Evolutionary conservation across 1,140 invertebrate genomes (phyloP), one percentile per base, ranked within the genome.

Genomic region (Calliopsis andreniformis): DNA sequence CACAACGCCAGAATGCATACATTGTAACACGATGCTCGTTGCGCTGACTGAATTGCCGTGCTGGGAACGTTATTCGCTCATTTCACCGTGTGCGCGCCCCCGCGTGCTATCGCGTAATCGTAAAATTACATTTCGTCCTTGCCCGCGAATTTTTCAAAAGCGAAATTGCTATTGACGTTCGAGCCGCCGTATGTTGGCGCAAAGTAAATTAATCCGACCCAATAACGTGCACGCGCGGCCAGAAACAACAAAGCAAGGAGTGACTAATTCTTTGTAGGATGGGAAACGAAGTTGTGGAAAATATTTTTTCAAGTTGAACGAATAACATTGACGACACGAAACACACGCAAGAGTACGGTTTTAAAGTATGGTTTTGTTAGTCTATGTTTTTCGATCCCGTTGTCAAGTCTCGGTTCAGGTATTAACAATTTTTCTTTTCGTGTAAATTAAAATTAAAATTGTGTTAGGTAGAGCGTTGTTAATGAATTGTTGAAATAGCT

Each of bases 41-140:
- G 58, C 58, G 23, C 69, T n/a, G 58, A 32, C 32, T 63, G 58
- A 71, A 71, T 72, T 53, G 70, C 70, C 59, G 59, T 42, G 47
- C 59, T 23, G 70, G 25, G 35, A 64, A 23, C 47, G 70, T 72
- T 64, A 64, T 42, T 72, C 70, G 45, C 70, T 72, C 70, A 64
- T 72, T 72, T 72, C 70, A 53, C 59, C 47, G 45, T 53, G n/a
- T 56, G 53, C 59, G 12, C 25, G 14, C 42, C 12, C 56, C 3
- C 59, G 70, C 35, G 4, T 10, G 35, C 35, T 55, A 64, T 64
- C 70, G 70, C 35, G 70, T 72, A 72, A 72, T 64, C 59, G 59
- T 63, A 72, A 72, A 72, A 72, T 72, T 72, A 72, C 70, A 64
- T 64, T 72, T 25, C 59, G 25, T 72, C 35, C n/a, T 32, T n/a